Conservation (phyloP, 2,113 vertebrate genomes). For the Cercocebus atys region DNA sequence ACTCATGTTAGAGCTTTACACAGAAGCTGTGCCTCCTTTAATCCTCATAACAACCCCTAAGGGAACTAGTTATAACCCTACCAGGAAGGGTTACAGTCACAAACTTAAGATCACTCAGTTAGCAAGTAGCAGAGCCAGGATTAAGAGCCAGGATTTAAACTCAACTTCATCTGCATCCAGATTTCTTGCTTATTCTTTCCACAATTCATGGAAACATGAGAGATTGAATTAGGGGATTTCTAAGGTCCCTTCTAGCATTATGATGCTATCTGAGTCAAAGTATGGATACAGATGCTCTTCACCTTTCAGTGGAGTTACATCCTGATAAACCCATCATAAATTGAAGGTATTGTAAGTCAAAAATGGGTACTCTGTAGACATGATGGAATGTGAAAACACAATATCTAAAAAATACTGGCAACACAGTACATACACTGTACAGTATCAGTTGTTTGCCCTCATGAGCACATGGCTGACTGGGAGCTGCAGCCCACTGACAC, state of each 20-base stretch:
- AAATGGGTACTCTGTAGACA: not conserved
- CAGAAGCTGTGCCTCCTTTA: not conserved
- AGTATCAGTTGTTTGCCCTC: not conserved
- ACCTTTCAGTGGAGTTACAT: not conserved
- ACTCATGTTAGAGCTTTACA: not conserved
- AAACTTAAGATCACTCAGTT: not conserved
- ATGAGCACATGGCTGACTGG: not conserved
- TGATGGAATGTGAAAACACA: not conserved
- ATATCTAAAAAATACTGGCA: not conserved
- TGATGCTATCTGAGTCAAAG: not conserved
- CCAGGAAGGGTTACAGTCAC: not conserved
- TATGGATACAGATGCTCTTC: not conserved
- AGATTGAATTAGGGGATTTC: not conserved
- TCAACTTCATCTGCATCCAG: not conserved
- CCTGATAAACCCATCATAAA: not conserved
- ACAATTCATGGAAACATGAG: constrained; percentile 11
- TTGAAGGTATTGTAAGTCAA: not conserved
- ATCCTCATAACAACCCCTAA: not conserved
- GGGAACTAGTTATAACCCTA: not conserved
- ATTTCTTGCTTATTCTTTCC: constrained; percentile 29
- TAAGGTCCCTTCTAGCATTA: not conserved
- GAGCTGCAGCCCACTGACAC: not conserved
- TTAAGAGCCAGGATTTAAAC: constrained; percentile 30
- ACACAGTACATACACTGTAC: not conserved
- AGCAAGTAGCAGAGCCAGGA: constrained; percentile 1